Evolutionary conservation across 2,888 invertebrate species (phyloP).

Genomic region (Tanypteryx hageni): DNA sequence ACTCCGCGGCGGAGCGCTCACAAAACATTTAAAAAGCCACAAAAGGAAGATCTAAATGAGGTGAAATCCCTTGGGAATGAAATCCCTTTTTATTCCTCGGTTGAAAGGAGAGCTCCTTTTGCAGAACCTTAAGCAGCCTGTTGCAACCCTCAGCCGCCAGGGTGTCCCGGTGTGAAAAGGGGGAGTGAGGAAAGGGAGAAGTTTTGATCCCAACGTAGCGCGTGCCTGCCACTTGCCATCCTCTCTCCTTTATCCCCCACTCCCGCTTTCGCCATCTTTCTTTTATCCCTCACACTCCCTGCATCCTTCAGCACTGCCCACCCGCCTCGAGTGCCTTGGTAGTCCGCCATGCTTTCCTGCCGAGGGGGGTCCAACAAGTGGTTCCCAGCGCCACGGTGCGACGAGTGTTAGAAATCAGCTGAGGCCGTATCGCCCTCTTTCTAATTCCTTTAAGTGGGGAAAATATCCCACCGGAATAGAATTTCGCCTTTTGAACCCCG

Average conservation of each 20-base stretch:
- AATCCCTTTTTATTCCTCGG: background rate
- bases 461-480: too few species aligned
- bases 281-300: background rate
- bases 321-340: constrained; percentile 1
- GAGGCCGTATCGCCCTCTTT: background rate
- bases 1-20: too few species aligned
- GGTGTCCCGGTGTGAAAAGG: background rate
- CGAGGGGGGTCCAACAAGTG: constrained; percentile 60
- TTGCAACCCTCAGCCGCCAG: background rate
- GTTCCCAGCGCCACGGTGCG: constrained; percentile 57
- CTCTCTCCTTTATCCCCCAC: background rate
- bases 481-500: too few species aligned
- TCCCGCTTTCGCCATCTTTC: background rate
- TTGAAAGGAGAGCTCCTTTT: background rate
- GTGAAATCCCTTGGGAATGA: too few species aligned
- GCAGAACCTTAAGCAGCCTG: background rate
- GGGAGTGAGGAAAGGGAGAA: background rate
- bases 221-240: background rate
- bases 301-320: background rate
- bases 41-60: too few species aligned
- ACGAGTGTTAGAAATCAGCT: constrained; percentile 60
- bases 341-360: constrained; percentile 2
- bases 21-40: too few species aligned
- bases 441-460: too few species aligned
- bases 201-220: background rate